Base-by-base conservation (phyloP, 2,888 invertebrate species). In the Leucoma salicis region DNA sequence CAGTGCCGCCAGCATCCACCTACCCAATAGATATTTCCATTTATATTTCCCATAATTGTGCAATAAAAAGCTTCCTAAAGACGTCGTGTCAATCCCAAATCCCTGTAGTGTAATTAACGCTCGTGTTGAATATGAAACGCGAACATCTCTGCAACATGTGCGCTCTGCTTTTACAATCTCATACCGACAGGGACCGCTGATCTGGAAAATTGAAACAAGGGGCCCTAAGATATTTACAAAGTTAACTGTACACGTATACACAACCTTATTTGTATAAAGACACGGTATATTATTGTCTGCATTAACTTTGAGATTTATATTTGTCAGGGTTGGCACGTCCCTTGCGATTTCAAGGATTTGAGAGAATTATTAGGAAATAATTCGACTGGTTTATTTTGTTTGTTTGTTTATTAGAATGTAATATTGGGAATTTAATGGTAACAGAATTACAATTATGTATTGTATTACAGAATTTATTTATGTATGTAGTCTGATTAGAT, bases 121-220 rank as follows among this genome's bases (percentile, higher is more conserved):
- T 14, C 37, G 35, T 53, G 57, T 53, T 59, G 49, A 49, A 49
- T 43, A 58, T 40, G 57, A 55, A 53, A 60, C 57, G 54, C 57
- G 46, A 56, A 59, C 60, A 74, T 59, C 51, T 60, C 64, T 31
- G 35, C 42, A 62, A 70, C 82, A 81, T 82, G 75, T 81, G 82
- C 69, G 67, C 53, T 48, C 49, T 57, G 53, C 44, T 42, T 44
- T 56, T 56, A 59, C 44, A 57, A 81, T 81, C 78, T 69, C 78
- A 31, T 62, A 47, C 46, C 70, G 85, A 78, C 77, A 70, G 70
- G 70, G 77, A 48, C 67, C 84, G 66, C 61, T 82, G 84, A 66
- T 57, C 82, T 65, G 86, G 86, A 87, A 88, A 88, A 88, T 88
- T 87, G 82, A 79, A 83, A 82, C 74, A 70, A 75, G 74, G 78